Conservation (phyloP, 2,113 vertebrate genomes). For the Melanostigma gelatinosum region DNA sequence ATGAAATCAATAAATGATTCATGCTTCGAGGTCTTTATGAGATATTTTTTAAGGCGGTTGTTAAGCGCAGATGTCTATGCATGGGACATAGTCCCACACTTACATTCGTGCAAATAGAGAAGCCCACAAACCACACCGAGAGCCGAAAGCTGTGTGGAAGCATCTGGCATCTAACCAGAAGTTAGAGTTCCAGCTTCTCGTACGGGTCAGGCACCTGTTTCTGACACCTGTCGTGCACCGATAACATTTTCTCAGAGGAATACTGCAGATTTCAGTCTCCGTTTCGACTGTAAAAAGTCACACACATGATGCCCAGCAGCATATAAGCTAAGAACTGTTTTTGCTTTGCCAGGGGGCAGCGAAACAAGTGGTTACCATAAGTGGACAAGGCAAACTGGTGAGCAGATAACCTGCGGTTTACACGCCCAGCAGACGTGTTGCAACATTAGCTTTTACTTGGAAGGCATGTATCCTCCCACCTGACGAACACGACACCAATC, state of each 20-base stretch:
- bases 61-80: not conserved
- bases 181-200: not conserved
- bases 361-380: not conserved
- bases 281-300: not conserved
- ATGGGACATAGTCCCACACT: not conserved
- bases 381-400: not conserved
- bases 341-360: not conserved
- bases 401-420: not conserved
- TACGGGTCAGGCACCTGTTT: conserved; percentile 1
- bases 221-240: not conserved
- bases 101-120: not conserved
- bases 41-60: not conserved
- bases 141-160: not conserved
- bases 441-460: not conserved
- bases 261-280: not conserved
- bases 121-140: not conserved
- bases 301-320: not conserved
- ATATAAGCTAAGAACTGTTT: not conserved
- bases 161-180: not conserved
- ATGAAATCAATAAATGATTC: not conserved
- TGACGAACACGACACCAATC: not conserved
- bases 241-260: not conserved
- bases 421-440: not conserved
- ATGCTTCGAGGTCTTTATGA: not conserved
- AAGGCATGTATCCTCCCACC: not conserved